Evolutionary conservation across 1,140 invertebrate genomes (phyloP), one percentile per base, ranked within the genome.

Genomic region (Drosophila takahashii): DNA sequence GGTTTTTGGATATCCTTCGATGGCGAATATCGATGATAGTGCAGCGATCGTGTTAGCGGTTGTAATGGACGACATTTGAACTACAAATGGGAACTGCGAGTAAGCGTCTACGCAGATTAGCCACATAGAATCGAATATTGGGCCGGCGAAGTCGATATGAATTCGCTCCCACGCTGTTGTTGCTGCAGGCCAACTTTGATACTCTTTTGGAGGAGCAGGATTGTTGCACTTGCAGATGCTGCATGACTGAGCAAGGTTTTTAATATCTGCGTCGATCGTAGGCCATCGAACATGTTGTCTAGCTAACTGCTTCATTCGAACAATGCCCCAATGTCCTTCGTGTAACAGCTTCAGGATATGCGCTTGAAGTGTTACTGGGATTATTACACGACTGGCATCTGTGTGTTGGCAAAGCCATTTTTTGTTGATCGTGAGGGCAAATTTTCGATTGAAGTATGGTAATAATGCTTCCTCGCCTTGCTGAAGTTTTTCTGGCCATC

Each of bases 1-100:
- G 1, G 71, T 80, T 67, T 86, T 67, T 0, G 81, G 51, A 29
- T 79, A 59, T 22, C 78, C 54, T 15, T 71, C 75, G 18, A 84
- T 53, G 4, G 77, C 66, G 57, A 87, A 87, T 10, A 60, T 67
- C 13, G 65, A 47, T 29, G 22, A 22, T 22, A 22, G 22, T 22
- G 22, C 22, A 69, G 29, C 7, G 29, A 32, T 32, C 7, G 29
- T 9, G 7, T 32, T 32, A 8, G 29, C 8, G 29, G 29, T 32
- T 32, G 29, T 32, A 9, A 8, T 32, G 29, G 29, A 32, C 29
- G 29, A 32, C 7, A 32, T 9, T 9, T 32, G 29, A 32, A 32
- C 29, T 9, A 32, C 29, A 2, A 29, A 32, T 32, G 2, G 2
- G 9, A 32, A 32, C 29, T 32, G 29, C 29, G 8, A 32, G 29